Evolutionary conservation across 2,797 vertebrate genomes (phyloP).

Genomic region (Acestrorhynchus altus): DNA sequence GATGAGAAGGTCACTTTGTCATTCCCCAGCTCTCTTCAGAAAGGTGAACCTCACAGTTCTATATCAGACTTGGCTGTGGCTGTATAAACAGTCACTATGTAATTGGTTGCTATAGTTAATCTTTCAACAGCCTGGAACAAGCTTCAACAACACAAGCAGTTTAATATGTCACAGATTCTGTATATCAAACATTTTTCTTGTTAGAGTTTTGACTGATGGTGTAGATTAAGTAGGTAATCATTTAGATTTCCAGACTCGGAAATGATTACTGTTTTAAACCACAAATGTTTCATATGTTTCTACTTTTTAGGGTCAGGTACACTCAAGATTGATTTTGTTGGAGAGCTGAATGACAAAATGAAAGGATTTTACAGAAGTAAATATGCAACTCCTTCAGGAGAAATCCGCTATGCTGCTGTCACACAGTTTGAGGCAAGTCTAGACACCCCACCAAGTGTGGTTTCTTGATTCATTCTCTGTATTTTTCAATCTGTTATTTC

Average conservation of each 20-base stretch:
- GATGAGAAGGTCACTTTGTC: slow-evolving; percentile 98
- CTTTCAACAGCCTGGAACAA: slow-evolving; percentile 8
- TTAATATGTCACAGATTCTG: slow-evolving; percentile 3
- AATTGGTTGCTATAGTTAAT: slow-evolving; percentile 43
- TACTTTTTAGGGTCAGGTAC: slow-evolving; percentile 84
- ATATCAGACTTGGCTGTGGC: slow-evolving; percentile 1
- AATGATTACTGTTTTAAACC: too few relatives aligned
- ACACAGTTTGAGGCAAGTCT: slow-evolving; percentile 95
- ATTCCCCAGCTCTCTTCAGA: slow-evolving; percentile 92
- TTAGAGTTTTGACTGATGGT: background rate
- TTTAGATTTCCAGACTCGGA: too few relatives aligned
- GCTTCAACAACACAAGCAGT: slow-evolving; percentile 19
- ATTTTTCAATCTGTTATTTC: background rate
- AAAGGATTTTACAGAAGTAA: slow-evolving; percentile 99
- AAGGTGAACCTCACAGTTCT: slow-evolving; percentile 76
- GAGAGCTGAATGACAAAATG: slow-evolving; percentile 99
- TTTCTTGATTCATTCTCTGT: slow-evolving; percentile 12
- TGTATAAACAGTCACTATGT: slow-evolving; percentile 30
- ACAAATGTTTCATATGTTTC: background rate
- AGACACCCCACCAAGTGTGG: background rate
- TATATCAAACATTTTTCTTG: background rate
- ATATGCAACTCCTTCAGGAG: slow-evolving; percentile 88
- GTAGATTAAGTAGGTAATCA: too few relatives aligned
- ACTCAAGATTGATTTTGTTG: slow-evolving; percentile 97
- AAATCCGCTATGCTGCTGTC: slow-evolving; percentile 93